Evolutionary conservation across 2,888 invertebrate species (phyloP), one percentile per base, ranked within the genome.

Genomic region (Dicranocentrus wangi): DNA sequence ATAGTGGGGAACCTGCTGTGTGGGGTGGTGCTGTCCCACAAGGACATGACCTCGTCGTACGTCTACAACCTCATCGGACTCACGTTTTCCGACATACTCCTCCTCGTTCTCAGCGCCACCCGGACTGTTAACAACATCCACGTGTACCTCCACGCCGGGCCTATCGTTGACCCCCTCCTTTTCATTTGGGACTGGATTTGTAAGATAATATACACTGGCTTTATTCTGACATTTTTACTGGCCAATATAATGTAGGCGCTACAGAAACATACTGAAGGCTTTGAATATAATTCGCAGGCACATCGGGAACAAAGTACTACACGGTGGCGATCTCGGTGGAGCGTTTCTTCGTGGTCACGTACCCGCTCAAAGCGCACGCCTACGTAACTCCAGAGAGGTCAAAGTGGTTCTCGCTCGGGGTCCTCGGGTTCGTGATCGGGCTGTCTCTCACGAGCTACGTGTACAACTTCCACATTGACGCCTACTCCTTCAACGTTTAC

Each of bases 131-230:
- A 13, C 8, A 42, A 68, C 27, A 27, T 80, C 1, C 5, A 15
- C 0, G 7, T 28, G 2, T 43, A n/a, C n/a, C n/a, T n/a, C n/a
- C n/a, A n/a, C n/a, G n/a, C n/a, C n/a, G n/a, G n/a, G n/a, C n/a
- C n/a, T n/a, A n/a, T n/a, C n/a, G n/a, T n/a, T n/a, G n/a, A n/a
- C n/a, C n/a, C n/a, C 3, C 10, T 60, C 0, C 21, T 84, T 17
- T 84, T 82, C 42, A 51, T 84, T 19, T 81, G 77, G 82, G 82
- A 81, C 60, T 84, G 81, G 82, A 81, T 79, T 19, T 51, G 84
- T 84, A 70, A 82, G 73, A 60, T 8, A 8, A 15, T n/a, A 7
- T 28, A 25, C 13, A 28, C 8, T 23, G 32, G 10, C 10, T 19
- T 27, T 39, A 63, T 61, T 39, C 5, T 1, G 25, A 32, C 21